These are phyloP conservation scores for Rhimphoctona megacephalus DNA, from an alignment of 2,888 invertebrate genomes.

Conservation along the genomic window DNA sequence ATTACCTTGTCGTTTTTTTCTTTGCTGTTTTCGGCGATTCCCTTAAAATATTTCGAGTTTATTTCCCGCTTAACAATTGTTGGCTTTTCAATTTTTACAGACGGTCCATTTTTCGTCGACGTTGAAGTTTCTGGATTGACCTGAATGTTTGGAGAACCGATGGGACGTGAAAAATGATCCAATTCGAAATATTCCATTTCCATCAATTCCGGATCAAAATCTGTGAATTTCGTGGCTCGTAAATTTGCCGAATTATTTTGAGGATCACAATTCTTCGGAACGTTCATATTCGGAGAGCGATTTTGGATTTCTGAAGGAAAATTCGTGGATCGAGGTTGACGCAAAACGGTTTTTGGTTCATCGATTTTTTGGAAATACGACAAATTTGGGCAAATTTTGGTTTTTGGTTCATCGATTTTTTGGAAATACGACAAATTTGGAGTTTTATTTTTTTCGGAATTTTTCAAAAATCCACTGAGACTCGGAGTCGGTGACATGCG, in stretches of 20 bases:
- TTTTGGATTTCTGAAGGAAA: conserved; percentile 26
- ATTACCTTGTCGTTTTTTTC: not conserved
- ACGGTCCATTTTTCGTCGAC: not conserved
- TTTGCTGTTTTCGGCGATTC: not conserved
- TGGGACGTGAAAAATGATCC: not conserved
- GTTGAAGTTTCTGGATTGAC: not conserved
- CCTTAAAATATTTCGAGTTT: not conserved
- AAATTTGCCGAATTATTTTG: not conserved
- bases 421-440: conserved; percentile 37
- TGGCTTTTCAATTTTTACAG: not conserved
- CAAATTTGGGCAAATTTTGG: too few relatives aligned
- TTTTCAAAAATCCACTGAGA: conserved; percentile 38
- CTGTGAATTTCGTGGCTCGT: not conserved
- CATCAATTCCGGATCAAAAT: not conserved
- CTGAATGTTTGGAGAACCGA: not conserved
- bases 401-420: conserved; percentile 25
- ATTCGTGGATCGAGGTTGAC: not conserved
- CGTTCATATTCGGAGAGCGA: conserved; percentile 9
- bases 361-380: conserved; percentile 30
- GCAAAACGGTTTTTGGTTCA: conserved; percentile 9
- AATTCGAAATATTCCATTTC: conserved; percentile 3
- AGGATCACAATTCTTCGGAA: not conserved
- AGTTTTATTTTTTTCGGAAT: not conserved
- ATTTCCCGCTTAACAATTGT: not conserved
- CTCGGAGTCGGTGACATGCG: conserved; percentile 70